Conservation (phyloP, 2,888 invertebrate species). For the Rambutsinella grinnellia region DNA sequence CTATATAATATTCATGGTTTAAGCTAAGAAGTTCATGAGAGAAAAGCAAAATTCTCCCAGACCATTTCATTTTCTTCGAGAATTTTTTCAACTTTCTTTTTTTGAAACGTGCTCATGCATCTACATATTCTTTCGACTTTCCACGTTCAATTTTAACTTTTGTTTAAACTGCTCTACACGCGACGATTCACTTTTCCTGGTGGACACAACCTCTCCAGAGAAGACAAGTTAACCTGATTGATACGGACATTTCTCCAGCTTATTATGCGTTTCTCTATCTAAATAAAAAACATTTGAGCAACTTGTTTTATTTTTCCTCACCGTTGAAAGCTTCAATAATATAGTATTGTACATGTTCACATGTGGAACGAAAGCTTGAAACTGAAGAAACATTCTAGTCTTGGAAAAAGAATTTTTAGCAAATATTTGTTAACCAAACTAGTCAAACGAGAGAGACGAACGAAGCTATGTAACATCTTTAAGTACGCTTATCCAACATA, state of each 20-base stretch:
- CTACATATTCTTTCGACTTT: background rate
- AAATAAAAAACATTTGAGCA: too few relatives aligned
- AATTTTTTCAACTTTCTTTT: too few relatives aligned
- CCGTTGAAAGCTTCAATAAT: too few relatives aligned
- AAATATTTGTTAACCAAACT: background rate
- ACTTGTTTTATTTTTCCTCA: too few relatives aligned
- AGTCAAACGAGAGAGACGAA: background rate
- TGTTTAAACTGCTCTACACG: background rate
- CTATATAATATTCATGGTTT: background rate
- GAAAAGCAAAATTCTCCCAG: constrained; percentile 1
- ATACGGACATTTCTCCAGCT: too few relatives aligned
- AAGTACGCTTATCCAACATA: too few relatives aligned
- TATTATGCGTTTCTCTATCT: too few relatives aligned
- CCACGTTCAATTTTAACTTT: background rate
- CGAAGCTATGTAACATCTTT: too few relatives aligned
- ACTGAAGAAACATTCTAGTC: background rate
- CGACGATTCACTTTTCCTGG: constrained; percentile 8
- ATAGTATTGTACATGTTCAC: too few relatives aligned
- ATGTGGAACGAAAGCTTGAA: too few relatives aligned
- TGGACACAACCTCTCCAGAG: constrained; percentile 20
- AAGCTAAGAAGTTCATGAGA: too few relatives aligned
- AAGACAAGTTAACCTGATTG: constrained; percentile 19
- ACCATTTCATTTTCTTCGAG: constrained; percentile 12
- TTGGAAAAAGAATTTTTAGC: background rate
- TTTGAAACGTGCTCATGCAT: too few relatives aligned